phyloP scores from a whole-genome alignment of 2,888 invertebrate species.

The Steinernema carpocapsae region DNA sequence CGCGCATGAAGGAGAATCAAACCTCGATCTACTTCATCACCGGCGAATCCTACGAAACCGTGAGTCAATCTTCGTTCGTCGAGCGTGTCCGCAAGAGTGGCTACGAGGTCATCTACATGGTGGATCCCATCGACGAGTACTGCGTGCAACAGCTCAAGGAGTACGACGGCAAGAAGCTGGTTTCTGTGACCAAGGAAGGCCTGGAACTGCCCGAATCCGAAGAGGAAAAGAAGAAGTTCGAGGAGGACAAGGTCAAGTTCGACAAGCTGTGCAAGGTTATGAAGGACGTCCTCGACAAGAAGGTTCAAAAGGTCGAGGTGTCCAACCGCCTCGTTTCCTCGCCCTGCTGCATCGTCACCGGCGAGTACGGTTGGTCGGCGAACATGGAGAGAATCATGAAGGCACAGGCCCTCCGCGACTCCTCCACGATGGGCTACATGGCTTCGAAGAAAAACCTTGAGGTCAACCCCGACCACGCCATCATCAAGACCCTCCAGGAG shows the following conservation, averaged over 20 bases:
- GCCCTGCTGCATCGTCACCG: constrained; percentile 98
- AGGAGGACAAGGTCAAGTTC: constrained; percentile 82
- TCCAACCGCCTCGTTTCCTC: constrained; percentile 95
- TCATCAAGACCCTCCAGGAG: constrained; percentile 77
- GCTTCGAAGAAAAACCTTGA: constrained; percentile 98
- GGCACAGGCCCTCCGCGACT: constrained; percentile 94
- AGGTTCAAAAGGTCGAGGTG: constrained; percentile 91
- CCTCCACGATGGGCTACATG: constrained; percentile 99
- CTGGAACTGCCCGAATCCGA: constrained; percentile 95
- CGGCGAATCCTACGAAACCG: constrained; percentile 84
- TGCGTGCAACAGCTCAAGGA: constrained; percentile 93
- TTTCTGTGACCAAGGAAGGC: constrained; percentile 96
- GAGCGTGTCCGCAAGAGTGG: constrained; percentile 90
- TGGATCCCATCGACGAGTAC: constrained; percentile 97
- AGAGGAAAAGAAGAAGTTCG: constrained; percentile 93
- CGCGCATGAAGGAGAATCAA: constrained; percentile 92
- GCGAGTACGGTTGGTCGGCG: constrained; percentile 98
- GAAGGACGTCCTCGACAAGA: constrained; percentile 90
- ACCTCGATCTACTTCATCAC: constrained; percentile 95
- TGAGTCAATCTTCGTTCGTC: constrained; percentile 85
- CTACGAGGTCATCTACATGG: constrained; percentile 85
- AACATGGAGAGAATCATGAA: constrained; percentile 99
- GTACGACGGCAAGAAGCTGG: constrained; percentile 98
- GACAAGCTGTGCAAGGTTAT: constrained; percentile 80
- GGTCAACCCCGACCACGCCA: constrained; percentile 93